A percentile compares a stretch with the other conserved stretches of the same genome.
Evolutionary conservation across 2,888 invertebrate species (phyloP).

Genomic region (Nephrotoma guestfalica): DNA sequence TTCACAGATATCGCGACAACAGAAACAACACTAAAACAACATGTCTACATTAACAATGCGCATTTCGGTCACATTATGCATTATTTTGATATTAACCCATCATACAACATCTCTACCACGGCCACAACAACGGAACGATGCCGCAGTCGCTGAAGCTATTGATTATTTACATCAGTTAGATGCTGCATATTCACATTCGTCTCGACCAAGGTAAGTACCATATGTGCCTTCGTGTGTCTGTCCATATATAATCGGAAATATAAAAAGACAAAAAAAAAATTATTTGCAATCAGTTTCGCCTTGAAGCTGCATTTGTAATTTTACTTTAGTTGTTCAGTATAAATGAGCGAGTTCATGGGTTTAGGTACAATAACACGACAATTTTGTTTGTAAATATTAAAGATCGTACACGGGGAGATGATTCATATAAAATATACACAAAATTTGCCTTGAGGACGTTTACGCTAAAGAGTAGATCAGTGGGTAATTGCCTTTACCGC

Average conservation of each 20-base stretch:
- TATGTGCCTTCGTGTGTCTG: neutral
- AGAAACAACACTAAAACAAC: neutral
- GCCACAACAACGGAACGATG: conserved; percentile 35
- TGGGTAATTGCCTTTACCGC: neutral
- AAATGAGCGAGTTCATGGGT: neutral
- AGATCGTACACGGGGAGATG: neutral
- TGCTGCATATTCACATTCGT: conserved; percentile 48
- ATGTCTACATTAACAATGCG: conserved; percentile 10
- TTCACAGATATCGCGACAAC: neutral
- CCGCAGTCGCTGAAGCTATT: conserved; percentile 49
- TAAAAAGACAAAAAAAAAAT: neutral
- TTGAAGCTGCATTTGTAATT: neutral
- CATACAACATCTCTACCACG: conserved; percentile 24
- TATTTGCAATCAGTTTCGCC: neutral
- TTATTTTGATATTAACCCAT: conserved; percentile 13
- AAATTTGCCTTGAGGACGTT: neutral
- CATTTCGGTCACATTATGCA: conserved; percentile 13
- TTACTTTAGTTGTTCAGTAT: neutral
- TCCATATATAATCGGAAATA: neutral
- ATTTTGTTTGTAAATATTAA: neutral
- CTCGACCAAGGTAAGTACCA: conserved; percentile 44
- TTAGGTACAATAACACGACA: neutral
- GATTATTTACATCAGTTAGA: conserved; percentile 52
- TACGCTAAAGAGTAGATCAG: neutral
- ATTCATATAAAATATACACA: neutral